Evolutionary conservation across 2,797 vertebrate species (phyloP), one percentile per base, ranked within the genome.

Genomic region (Chelonia mydas): DNA sequence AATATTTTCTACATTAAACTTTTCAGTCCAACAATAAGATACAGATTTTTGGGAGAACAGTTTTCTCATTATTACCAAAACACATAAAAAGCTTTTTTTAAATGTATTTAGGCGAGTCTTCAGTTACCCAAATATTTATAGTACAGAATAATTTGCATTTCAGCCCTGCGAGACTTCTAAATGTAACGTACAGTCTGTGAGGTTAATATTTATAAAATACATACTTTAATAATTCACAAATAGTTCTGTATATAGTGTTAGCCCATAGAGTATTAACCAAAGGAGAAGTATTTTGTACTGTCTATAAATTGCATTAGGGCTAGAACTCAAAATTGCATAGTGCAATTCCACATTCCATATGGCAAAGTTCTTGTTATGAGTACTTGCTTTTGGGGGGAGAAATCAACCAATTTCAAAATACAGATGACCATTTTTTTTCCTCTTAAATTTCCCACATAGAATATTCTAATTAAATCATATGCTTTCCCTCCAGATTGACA

Each of bases 11-110:
- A 94, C 95, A 90, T 96, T 95, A 96, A 96, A 97, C 87, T 90
- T 95, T 94, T 95, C 90, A 86, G 90, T 97, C 97, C 97, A 98
- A 96, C 97, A 97, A 96, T 97, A 98, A 98, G 97, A 97, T 96
- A 98, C 93, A 96, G 89, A 90, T 88, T 97, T 94, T 96, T 92
- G 83, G 86, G 92, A 96, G 96, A 97, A 95, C 95, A 96, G 85
- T 88, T 96, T 96, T 96, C 85, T 95, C 89, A 72, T 95, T 95
- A 94, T 94, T 95, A 95, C 93, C 82, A 95, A 95, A 93, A 91
- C 78, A 88, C 88, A 96, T 96, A 95, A 95, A 95, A 94, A 50
- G 6, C 74, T 85, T 47, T 85, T 65, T 84, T 55, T 1, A 88
- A 80, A 90, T 21, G 50, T 92, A 94, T 95, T 91, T 41, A 86